phyloP scores from a whole-genome alignment of 1,140 invertebrate genomes.

The Phenacoccus solenopsis region DNA sequence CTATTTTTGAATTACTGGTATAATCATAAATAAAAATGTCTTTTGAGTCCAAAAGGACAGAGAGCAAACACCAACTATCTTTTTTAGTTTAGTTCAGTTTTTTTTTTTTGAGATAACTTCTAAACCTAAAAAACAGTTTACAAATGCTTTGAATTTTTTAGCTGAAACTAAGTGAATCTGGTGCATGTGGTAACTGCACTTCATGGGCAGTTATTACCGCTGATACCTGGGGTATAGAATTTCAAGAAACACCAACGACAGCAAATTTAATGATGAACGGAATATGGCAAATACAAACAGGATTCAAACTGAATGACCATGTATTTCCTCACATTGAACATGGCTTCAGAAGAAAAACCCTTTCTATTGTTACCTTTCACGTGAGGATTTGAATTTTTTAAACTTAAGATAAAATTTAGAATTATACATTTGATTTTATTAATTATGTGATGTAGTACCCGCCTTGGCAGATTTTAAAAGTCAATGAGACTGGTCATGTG shows the following conservation, averaged over 20 bases:
- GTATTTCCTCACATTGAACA: constrained; percentile 66
- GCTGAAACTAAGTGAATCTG: constrained; percentile 38
- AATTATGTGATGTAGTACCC: constrained; percentile 50
- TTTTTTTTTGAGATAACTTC: constrained; percentile 6
- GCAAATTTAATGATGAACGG: constrained; percentile 47
- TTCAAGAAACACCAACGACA: constrained; percentile 22
- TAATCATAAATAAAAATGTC: too few relatives aligned
- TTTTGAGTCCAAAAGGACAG: too few relatives aligned
- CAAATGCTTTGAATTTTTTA: constrained; percentile 27
- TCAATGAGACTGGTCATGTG: constrained; percentile 41
- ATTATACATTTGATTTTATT: constrained; percentile 5
- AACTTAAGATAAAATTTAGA: constrained; percentile 1
- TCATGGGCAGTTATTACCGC: constrained; percentile 49
- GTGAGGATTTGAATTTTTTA: constrained; percentile 35
- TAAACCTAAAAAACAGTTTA: background rate
- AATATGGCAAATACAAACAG: constrained; percentile 54
- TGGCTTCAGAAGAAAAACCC: constrained; percentile 56
- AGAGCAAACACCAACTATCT: background rate
- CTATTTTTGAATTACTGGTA: too few relatives aligned
- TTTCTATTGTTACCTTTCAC: constrained; percentile 55
- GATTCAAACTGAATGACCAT: constrained; percentile 48
- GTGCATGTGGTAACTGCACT: constrained; percentile 47
- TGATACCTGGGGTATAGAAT: constrained; percentile 49
- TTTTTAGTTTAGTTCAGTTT: constrained; percentile 1
- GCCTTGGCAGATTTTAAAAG: constrained; percentile 62